Conservation (phyloP, 35 echinoderm and acorn worm genomes). For the Heliocidaris erythrogramma region DNA sequence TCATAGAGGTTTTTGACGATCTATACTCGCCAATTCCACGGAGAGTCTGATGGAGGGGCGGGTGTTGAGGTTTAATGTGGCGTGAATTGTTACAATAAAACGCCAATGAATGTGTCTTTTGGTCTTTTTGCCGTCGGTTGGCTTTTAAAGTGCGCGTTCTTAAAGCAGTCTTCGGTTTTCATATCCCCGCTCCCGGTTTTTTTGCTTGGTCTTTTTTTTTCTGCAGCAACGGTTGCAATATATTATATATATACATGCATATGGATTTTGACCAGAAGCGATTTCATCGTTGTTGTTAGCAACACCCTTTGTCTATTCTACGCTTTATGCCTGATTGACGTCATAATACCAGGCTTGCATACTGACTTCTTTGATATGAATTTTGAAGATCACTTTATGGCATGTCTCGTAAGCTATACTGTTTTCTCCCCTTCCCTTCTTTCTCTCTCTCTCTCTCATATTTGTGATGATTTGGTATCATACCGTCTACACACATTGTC, state of each 20-base stretch:
- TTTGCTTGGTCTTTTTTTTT: neutral
- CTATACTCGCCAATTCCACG: neutral
- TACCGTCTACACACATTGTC: neutral
- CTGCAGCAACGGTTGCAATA: neutral
- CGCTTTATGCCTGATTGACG: neutral
- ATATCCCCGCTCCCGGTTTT: neutral
- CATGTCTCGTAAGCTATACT: neutral
- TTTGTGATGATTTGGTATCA: neutral
- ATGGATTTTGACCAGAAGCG: neutral
- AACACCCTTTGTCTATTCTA: neutral
- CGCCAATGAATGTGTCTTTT: neutral
- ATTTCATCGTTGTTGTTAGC: neutral
- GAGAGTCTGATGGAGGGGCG: neutral
- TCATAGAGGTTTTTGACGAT: neutral
- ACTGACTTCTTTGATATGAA: neutral
- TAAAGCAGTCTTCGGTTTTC: neutral
- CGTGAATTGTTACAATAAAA: constrained; percentile 1
- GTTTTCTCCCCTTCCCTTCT: too few species aligned
- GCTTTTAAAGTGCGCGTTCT: neutral
- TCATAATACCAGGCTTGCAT: neutral
- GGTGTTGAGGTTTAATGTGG: neutral
- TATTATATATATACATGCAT: too few species aligned
- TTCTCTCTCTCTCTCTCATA: neutral
- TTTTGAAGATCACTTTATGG: neutral
- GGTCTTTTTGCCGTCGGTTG: neutral